These are phyloP conservation scores for Gobius niger DNA, from an alignment of 2,113 vertebrate genomes.

Conservation along the genomic window DNA sequence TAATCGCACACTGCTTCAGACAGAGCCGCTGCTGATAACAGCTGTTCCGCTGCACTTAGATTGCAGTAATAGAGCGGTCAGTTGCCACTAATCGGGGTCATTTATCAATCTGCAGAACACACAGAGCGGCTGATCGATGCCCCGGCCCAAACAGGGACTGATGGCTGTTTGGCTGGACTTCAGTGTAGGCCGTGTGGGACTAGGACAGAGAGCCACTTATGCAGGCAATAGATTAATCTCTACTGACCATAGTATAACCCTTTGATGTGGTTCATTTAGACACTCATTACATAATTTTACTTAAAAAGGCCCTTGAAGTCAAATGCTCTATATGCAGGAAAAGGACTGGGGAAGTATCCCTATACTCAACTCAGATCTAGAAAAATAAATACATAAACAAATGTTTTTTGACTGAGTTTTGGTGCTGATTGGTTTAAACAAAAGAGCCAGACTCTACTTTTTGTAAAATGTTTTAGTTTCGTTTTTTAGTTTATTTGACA, in stretches of 20 bases:
- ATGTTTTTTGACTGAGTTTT: too few species aligned
- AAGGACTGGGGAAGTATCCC: too few species aligned
- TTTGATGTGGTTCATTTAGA: too few species aligned
- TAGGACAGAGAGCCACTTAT: constrained; percentile 8
- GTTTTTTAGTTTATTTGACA: too few species aligned
- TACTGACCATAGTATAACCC: neutral
- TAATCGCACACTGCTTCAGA: constrained; percentile 65
- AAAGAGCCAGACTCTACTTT: too few species aligned
- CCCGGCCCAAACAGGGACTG: constrained; percentile 52
- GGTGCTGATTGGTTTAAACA: too few species aligned
- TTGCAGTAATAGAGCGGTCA: constrained; percentile 71
- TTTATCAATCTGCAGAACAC: constrained; percentile 66
- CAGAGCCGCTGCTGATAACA: constrained; percentile 57
- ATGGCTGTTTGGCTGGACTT: constrained; percentile 45
- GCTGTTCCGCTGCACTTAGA: constrained; percentile 63
- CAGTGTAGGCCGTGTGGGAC: constrained; percentile 16
- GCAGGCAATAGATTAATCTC: neutral
- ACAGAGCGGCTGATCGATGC: constrained; percentile 54
- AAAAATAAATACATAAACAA: too few species aligned
- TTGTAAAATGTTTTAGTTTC: too few species aligned
- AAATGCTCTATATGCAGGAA: too few species aligned
- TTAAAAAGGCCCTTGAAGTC: too few species aligned
- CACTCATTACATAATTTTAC: too few species aligned
- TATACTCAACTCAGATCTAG: too few species aligned
- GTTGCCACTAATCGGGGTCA: constrained; percentile 73